These are phyloP conservation scores for Epinephelus malabaricus DNA, from an alignment of 2,797 vertebrate genomes.

Conservation along the genomic window DNA sequence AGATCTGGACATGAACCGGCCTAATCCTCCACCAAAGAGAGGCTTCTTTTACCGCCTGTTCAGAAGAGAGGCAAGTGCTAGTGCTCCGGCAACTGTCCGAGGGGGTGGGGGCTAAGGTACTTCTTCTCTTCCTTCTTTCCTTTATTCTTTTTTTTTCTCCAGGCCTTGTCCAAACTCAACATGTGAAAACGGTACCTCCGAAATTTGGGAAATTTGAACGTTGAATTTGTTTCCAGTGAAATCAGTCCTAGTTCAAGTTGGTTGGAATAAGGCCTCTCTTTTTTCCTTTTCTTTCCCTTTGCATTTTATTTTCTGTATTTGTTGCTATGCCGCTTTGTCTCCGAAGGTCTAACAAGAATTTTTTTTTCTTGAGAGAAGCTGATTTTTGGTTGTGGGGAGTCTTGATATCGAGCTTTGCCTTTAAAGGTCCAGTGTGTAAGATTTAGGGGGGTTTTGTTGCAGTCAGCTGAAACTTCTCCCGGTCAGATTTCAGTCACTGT, in stretches of 20 bases:
- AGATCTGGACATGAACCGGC: constrained; percentile 83
- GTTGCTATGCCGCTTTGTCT: constrained; percentile 15
- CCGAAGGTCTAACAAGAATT: not conserved
- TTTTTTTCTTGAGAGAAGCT: constrained; percentile 3
- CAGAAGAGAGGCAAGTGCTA: constrained; percentile 91
- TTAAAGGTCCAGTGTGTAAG: not conserved
- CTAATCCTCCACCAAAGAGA: constrained; percentile 88
- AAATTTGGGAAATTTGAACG: not conserved
- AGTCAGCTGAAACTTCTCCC: too few relatives aligned
- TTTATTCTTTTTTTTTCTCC: constrained; percentile 34
- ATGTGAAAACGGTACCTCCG: constrained; percentile 1
- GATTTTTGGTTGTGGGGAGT: constrained; percentile 15
- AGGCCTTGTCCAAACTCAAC: constrained; percentile 64
- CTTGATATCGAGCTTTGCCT: constrained; percentile 3
- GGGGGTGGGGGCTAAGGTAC: constrained; percentile 88
- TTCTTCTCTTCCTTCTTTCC: constrained; percentile 73
- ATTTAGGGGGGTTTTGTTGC: too few relatives aligned
- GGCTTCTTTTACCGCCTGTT: constrained; percentile 93
- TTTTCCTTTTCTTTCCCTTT: not conserved
- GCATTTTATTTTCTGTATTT: constrained; percentile 9
- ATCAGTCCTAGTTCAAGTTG: constrained; percentile 15
- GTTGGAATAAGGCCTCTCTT: constrained; percentile 54
- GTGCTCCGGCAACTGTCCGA: constrained; percentile 80
- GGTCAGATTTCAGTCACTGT: too few relatives aligned
- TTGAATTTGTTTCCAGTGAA: not conserved